These are phyloP conservation scores for Pseudococcus jackbeardsleyi DNA, from an alignment of 2,888 invertebrate species.

Conservation along the genomic window DNA sequence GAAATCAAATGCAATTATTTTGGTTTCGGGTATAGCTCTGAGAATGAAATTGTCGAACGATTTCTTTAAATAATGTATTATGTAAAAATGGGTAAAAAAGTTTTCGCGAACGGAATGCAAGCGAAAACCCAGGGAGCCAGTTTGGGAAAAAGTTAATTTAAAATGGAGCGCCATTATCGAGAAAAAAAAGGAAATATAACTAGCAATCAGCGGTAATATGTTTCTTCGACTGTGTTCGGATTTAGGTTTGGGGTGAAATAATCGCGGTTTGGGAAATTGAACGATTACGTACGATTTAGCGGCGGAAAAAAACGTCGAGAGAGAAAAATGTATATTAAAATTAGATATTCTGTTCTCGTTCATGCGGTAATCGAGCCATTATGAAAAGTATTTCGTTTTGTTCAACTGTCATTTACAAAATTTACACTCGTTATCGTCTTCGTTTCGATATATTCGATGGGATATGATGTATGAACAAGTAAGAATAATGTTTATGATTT, in stretches of 20 bases:
- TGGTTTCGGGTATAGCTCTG: background rate
- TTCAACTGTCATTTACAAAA: conserved; percentile 61
- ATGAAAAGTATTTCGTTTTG: conserved; percentile 61
- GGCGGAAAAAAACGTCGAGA: conserved; percentile 54
- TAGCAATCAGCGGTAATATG: conserved; percentile 63
- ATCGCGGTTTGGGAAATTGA: conserved; percentile 64
- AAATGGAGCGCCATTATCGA: conserved; percentile 59
- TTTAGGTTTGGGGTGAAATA: conserved; percentile 56
- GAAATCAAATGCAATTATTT: conserved; percentile 62
- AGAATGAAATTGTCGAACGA: conserved; percentile 60
- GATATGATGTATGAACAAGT: no score
- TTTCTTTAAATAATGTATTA: conserved; percentile 52
- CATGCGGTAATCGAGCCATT: conserved; percentile 63
- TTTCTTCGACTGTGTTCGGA: conserved; percentile 59
- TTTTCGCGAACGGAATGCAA: background rate
- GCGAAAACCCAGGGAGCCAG: conserved; percentile 18
- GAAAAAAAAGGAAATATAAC: conserved; percentile 58
- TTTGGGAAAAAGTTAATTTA: conserved; percentile 59
- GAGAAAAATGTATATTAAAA: conserved; percentile 65
- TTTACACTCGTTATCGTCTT: conserved; percentile 23
- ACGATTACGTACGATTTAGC: conserved; percentile 63
- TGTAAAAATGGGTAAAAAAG: conserved; percentile 32
- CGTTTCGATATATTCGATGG: background rate
- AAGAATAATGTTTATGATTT: background rate
- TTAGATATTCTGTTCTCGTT: conserved; percentile 66